A percentile compares a stretch with the other conserved stretches of the same genome.
phyloP scores from a whole-genome alignment of 2,797 vertebrate genomes.

The Chromobotia macracanthus region DNA sequence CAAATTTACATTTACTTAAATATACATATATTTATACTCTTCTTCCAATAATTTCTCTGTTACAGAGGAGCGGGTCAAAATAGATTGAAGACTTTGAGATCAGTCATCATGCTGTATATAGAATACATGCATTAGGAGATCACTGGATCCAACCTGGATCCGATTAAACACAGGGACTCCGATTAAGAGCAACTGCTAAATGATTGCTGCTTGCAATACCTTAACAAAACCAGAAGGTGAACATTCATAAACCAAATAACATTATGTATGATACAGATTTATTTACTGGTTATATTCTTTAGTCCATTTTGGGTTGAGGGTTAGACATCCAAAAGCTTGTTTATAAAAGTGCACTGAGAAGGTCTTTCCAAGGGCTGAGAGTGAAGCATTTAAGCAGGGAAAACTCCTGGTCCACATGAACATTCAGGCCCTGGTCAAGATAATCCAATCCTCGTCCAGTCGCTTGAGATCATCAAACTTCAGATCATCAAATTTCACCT shows the following conservation, averaged over 20 bases:
- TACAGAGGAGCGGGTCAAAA: conserved; percentile 65
- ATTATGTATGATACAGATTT: conserved; percentile 73
- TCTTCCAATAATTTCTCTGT: conserved; percentile 70
- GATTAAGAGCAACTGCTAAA: conserved; percentile 66
- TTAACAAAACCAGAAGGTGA: conserved; percentile 73
- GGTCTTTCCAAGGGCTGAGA: conserved; percentile 66
- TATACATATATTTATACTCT: conserved; percentile 68
- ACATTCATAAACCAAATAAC: conserved; percentile 75
- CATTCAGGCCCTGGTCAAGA: conserved; percentile 22
- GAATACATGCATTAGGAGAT: conserved; percentile 64
- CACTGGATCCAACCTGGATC: conserved; percentile 47
- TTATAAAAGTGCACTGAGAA: conserved; percentile 71
- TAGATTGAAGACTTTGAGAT: conserved; percentile 63
- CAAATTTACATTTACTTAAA: conserved; percentile 69
- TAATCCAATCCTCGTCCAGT: conserved; percentile 38
- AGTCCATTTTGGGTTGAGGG: conserved; percentile 41
- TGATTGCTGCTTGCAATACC: conserved; percentile 83
- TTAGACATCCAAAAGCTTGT: conserved; percentile 72
- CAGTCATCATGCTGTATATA: conserved; percentile 68
- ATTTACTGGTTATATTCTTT: conserved; percentile 65
- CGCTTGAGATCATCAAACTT: conserved; percentile 2
- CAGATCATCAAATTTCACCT: conserved; percentile 44
- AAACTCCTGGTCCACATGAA: conserved; percentile 60
- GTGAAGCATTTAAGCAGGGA: conserved; percentile 64
- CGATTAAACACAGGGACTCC: conserved; percentile 48